Evolutionary conservation across 2,113 vertebrate species (phyloP), one percentile per base, ranked within the genome.

Genomic region (Corythornis cristatus): DNA sequence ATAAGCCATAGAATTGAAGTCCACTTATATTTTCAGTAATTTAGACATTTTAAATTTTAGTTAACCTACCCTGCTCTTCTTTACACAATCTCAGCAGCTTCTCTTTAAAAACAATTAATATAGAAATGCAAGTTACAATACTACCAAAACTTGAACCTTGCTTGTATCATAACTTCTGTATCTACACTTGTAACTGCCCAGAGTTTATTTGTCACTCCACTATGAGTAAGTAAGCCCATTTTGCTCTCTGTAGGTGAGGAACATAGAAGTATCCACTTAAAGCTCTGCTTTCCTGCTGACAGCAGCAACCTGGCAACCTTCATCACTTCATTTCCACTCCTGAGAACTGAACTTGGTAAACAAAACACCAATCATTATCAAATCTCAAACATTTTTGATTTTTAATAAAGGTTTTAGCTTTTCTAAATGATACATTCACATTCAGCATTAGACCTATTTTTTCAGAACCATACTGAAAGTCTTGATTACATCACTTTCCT

Each of bases 181-280:
- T 2, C 61, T 21, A 33, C n/a, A 26, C 6, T 14, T 31, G 28
- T 26, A 65, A 33, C 67, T 51, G 67, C 33, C 48, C 68, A 37
- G 60, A 28, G 23, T 56, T 56, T 33, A 56, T 75, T 65, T 77
- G 56, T 53, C 48, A 26, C 58, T 48, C 50, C 51, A 5, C 46
- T 13, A 0, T 2, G 17, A 71, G 51, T 33, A 33, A 66, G 61
- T 3, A 84, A 0, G 0, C 25, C 56, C 65, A 37, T 15, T 48
- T 56, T 43, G 48, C n/a, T 65, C 65, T 57, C 84, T 21, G 22
- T 1, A 40, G 11, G 5, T 43, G 17, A 90, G 50, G 37, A 71
- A 67, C 1, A 7, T 8, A 12, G 3, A 6, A 92, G 51, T 1
- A 83, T 1, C 33, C 40, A 40, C 53, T 50, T 35, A 66, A 43